Conservation (phyloP, 2,797 vertebrate genomes). For the Pachyuromys duprasi region DNA sequence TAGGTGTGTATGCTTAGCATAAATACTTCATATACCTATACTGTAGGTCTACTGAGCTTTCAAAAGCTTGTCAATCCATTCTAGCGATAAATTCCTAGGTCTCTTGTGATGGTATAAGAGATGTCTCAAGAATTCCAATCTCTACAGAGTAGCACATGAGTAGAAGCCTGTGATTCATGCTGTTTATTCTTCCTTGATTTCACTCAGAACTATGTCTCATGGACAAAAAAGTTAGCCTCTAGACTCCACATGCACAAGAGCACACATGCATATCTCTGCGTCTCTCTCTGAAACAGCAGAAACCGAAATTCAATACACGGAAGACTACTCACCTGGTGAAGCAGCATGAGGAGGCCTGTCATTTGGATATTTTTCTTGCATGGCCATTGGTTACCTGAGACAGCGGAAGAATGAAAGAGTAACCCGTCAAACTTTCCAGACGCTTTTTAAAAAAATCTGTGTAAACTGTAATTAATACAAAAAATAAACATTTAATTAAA, state of each 20-base stretch:
- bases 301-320: constrained; percentile 41
- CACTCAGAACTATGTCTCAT: constrained; percentile 59
- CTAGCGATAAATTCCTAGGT: constrained; percentile 60
- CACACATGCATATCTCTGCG: neutral
- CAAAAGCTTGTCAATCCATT: constrained; percentile 52
- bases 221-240: neutral
- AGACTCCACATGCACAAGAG: neutral
- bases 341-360: constrained; percentile 80
- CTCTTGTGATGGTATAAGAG: constrained; percentile 23
- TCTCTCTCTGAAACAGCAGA: neutral
- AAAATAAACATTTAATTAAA: no score
- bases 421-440: constrained; percentile 15
- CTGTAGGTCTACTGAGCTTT: constrained; percentile 11
- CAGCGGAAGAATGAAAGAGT: constrained; percentile 63
- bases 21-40: neutral
- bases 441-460: no score
- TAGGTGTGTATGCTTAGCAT: neutral
- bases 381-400: constrained; percentile 78
- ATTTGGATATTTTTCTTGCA: constrained; percentile 82
- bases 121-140: constrained; percentile 66
- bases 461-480: no score
- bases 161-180: constrained; percentile 63
- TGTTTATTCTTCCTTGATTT: constrained; percentile 59
- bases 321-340: constrained; percentile 78
- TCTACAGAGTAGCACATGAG: constrained; percentile 71